Conservation (phyloP, 2,888 invertebrate species). For the Rutpela maculata region DNA sequence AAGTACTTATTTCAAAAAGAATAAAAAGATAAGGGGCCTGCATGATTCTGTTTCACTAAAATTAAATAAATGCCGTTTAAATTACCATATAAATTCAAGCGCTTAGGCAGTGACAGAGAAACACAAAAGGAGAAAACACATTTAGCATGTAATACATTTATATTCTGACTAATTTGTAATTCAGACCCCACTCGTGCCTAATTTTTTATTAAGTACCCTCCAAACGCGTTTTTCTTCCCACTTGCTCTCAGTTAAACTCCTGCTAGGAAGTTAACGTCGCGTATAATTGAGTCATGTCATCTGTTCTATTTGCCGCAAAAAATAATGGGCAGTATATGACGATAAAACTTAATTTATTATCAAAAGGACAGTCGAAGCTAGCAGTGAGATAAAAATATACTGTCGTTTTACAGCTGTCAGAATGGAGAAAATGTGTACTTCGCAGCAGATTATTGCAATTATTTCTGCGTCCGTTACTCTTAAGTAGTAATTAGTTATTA, state of each 20-base stretch:
- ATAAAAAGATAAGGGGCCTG: not conserved
- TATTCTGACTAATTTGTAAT: conserved; percentile 27
- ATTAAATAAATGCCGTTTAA: not conserved
- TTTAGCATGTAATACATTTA: conserved; percentile 38
- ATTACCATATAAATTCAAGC: conserved; percentile 6
- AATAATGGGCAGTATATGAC: not conserved
- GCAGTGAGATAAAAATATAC: not conserved
- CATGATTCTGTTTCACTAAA: not conserved
- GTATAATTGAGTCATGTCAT: conserved; percentile 10
- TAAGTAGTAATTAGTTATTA: too few species aligned
- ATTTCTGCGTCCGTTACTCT: too few species aligned
- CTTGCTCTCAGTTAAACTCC: not conserved
- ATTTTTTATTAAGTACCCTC: conserved; percentile 31
- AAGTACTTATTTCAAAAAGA: not conserved
- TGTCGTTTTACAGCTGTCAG: too few species aligned
- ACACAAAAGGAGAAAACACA: not conserved
- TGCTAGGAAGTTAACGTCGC: conserved; percentile 12
- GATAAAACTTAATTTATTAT: not conserved
- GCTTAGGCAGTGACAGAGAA: not conserved
- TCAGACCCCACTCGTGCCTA: conserved; percentile 15
- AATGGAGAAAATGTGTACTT: too few species aligned
- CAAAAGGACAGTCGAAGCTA: not conserved
- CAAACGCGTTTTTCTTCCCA: conserved; percentile 15
- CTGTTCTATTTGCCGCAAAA: conserved; percentile 2
- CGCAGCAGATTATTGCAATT: too few species aligned